Evolutionary conservation across 1,140 invertebrate species (phyloP).

Genomic region (Heliothis subflexa): DNA sequence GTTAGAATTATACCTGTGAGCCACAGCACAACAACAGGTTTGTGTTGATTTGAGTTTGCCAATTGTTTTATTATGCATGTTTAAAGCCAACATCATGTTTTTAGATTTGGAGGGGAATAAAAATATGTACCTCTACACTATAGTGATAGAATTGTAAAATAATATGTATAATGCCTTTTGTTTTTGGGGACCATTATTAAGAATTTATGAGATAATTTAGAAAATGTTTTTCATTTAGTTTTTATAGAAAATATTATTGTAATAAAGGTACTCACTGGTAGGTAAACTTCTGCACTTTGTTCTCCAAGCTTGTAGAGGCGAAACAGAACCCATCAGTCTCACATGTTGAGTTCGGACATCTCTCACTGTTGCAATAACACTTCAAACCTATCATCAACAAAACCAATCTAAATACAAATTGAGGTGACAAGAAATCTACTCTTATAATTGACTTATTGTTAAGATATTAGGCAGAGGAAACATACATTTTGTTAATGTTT

Average conservation of each 20-base stretch:
- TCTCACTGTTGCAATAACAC: slow-evolving; percentile 79
- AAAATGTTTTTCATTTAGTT: neutral
- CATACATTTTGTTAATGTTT: too few species aligned
- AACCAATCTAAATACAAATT: neutral
- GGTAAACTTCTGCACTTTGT: slow-evolving; percentile 88
- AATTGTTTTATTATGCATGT: slow-evolving; percentile 57
- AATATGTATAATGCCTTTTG: neutral
- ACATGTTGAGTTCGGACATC: slow-evolving; percentile 92
- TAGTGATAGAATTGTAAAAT: neutral
- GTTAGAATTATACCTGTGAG: slow-evolving; percentile 67
- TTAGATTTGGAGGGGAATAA: slow-evolving; percentile 28
- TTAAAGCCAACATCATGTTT: slow-evolving; percentile 24
- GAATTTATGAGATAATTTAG: slow-evolving; percentile 14
- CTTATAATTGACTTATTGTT: neutral
- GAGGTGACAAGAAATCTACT: neutral
- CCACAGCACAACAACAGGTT: slow-evolving; percentile 56
- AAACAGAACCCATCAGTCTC: slow-evolving; percentile 96
- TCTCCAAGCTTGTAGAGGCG: slow-evolving; percentile 90
- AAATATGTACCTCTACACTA: slow-evolving; percentile 73
- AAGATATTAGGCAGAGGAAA: too few species aligned
- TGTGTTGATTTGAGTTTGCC: slow-evolving; percentile 73
- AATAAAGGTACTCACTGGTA: slow-evolving; percentile 89
- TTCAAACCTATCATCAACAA: slow-evolving; percentile 67
- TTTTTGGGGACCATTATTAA: neutral
- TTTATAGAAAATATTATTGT: slow-evolving; percentile 5